These are phyloP conservation scores for Tridacna gigas DNA, from an alignment of 2,888 invertebrate species.

Conservation along the genomic window DNA sequence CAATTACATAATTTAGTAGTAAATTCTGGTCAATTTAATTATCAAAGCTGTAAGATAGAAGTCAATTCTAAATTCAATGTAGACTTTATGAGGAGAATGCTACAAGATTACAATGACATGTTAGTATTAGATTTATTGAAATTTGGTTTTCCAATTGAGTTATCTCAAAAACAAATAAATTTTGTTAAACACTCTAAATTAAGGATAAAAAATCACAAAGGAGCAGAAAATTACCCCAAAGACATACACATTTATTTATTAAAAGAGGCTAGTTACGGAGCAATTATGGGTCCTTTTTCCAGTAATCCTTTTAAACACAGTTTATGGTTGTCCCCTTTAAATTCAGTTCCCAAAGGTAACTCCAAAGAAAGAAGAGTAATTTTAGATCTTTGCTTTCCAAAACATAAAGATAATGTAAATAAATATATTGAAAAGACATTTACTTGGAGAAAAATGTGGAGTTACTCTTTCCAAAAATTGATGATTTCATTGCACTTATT, in stretches of 20 bases:
- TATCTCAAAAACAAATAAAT: neutral
- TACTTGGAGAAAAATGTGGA: slow-evolving; percentile 5
- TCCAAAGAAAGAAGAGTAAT: neutral
- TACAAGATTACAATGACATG: neutral
- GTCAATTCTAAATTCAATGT: neutral
- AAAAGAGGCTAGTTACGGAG: neutral
- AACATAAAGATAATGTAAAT: neutral
- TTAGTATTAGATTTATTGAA: neutral
- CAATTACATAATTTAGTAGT: neutral
- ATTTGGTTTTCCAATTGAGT: slow-evolving; percentile 4
- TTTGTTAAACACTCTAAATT: neutral
- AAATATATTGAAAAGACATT: neutral
- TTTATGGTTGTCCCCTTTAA: neutral
- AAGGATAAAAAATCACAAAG: slow-evolving; percentile 1
- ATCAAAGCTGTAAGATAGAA: neutral
- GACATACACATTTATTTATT: neutral
- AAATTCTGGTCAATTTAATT: neutral
- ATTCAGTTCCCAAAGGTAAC: neutral
- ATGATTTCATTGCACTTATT: too few relatives aligned
- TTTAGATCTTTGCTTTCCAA: neutral
- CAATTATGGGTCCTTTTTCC: neutral
- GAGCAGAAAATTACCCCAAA: neutral
- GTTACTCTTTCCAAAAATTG: neutral
- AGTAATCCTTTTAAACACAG: neutral
- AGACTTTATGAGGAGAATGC: neutral